Base-by-base conservation (phyloP, 2,888 invertebrate species). In the Cartodere bifasciata region DNA sequence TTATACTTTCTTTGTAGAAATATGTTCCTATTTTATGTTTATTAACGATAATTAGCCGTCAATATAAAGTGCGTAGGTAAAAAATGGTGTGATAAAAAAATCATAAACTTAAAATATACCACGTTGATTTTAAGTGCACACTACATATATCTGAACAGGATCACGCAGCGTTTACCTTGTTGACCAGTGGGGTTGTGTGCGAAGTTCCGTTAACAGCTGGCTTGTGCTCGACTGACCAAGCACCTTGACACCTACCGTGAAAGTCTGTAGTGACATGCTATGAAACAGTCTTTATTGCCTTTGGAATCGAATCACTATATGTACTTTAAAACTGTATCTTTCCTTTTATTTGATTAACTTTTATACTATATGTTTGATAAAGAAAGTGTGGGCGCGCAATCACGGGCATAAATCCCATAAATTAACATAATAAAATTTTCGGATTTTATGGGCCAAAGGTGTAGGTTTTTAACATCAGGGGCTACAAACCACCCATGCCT, bases 211-310 rank as follows among this genome's bases (percentile, higher is more conserved):
- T 23, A 32, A 26, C 31, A 28, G 31, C 24, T 35, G 32, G 33
- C 29, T 27, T 32, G 40, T 41, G 47, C 41, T 28, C 44, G 38
- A 38, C 43, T 44, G 45, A 39, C 37, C 46, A 47, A 39, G 38
- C 47, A 37, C 38, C 47, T 53, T 54, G 55, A 55, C 56, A 57
- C 56, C 56, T 56, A 58, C 56, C 53, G 56, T 50, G 55, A 51
- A 51, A 50, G 48, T 48, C 55, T 56, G 55, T 56, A 57, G 56
- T 56, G 58, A 58, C 58, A 56, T 43, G 56, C 57, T 53, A 56
- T 56, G 56, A 58, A 56, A 58, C 55, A 53, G 55, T 49, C 55
- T 57, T 57, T 57, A 57, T 56, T 55, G 52, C 55, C 51, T 48
- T 49, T 46, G 47, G 54, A 54, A 53, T 55, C 53, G 53, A 55